Percentiles rank a stretch among this genome's conserved stretches.
phyloP scores from a whole-genome alignment of 2,113 vertebrate genomes.

The Pipra filicauda region DNA sequence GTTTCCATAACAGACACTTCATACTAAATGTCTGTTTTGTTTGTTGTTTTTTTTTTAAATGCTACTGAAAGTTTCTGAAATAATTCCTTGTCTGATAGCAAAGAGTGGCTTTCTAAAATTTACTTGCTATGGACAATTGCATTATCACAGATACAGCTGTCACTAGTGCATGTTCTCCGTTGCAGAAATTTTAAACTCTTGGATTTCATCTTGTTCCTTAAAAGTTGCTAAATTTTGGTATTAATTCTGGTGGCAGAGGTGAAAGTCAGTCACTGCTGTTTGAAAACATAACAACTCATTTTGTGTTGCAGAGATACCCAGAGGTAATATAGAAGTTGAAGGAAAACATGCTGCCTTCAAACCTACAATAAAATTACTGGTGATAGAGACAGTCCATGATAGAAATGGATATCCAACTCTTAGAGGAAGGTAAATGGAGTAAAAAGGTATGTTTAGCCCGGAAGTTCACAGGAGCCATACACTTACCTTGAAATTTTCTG shows the following conservation, averaged over 20 bases:
- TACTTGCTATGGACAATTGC: neutral
- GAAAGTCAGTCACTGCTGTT: neutral
- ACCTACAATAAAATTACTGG: neutral
- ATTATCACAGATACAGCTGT: neutral
- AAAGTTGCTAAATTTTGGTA: neutral
- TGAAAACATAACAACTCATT: neutral
- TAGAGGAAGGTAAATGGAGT: neutral
- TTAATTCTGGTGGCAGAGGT: neutral
- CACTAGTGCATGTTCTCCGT: neutral
- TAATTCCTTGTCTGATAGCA: neutral
- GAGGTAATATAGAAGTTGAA: neutral
- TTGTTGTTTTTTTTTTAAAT: neutral
- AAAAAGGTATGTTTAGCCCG: neutral
- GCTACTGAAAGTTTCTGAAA: neutral
- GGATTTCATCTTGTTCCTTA: neutral
- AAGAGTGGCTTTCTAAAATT: neutral
- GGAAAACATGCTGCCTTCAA: neutral
- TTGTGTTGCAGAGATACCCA: neutral
- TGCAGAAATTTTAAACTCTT: neutral
- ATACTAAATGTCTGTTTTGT: neutral
- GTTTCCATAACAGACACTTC: neutral
- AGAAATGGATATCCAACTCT: neutral
- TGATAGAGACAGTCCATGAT: neutral
- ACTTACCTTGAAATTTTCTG: slow-evolving; percentile 58
- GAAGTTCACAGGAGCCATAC: neutral